A percentile compares a stretch with the other conserved stretches of the same genome.
phyloP scores from a whole-genome alignment of 2,113 vertebrate species.

The Phaethon lepturus region DNA sequence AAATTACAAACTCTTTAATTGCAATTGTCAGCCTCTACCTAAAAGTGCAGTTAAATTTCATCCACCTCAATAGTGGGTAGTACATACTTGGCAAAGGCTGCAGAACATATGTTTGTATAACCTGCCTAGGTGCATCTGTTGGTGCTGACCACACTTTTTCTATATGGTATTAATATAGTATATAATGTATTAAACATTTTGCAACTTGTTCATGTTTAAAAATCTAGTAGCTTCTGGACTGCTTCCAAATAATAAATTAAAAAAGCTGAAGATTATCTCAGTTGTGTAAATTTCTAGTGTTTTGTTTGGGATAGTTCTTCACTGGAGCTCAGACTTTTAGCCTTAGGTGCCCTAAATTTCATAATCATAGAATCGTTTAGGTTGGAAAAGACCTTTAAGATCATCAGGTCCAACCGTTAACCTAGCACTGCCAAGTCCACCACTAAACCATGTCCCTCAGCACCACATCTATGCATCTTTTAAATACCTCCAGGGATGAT shows the following conservation, averaged over 20 bases:
- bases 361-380: neutral
- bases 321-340: neutral
- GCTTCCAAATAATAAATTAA: neutral
- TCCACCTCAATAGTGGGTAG: neutral
- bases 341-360: neutral
- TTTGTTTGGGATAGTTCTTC: neutral
- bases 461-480: accelerated
- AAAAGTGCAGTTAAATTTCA: neutral
- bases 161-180: neutral
- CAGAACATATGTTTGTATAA: neutral
- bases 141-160: neutral
- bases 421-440: neutral
- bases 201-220: neutral
- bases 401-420: accelerated
- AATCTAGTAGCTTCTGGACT: neutral
- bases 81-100: neutral
- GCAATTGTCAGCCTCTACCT: neutral
- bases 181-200: neutral
- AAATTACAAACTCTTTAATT: neutral
- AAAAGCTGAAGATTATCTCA: neutral
- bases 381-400: neutral
- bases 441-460: neutral
- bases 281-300: neutral
- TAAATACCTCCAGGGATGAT: neutral
- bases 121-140: neutral